These are phyloP conservation scores for Norana najaformis DNA, from an alignment of 2,888 invertebrate genomes.

Conservation along the genomic window DNA sequence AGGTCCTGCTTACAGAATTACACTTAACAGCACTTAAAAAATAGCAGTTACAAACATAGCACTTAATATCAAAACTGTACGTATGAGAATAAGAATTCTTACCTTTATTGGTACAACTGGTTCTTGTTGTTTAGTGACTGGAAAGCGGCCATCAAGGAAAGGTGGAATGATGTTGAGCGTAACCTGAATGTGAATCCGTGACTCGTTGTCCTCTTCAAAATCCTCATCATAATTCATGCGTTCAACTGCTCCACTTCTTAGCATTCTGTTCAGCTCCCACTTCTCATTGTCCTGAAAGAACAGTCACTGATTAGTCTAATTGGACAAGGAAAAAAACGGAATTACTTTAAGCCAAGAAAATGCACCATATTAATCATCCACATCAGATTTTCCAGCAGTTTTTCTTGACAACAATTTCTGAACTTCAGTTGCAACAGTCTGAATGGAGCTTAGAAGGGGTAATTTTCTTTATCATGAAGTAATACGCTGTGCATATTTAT, in stretches of 20 bases:
- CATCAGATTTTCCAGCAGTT: no score
- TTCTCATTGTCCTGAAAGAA: constrained; percentile 81
- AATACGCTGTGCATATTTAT: neutral
- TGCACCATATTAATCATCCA: no score
- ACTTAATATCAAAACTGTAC: no score
- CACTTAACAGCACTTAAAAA: neutral
- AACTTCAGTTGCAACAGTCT: neutral
- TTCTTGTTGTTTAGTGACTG: constrained; percentile 98
- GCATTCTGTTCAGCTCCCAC: constrained; percentile 97
- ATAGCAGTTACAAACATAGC: no score
- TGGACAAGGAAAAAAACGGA: no score
- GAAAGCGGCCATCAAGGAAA: constrained; percentile 95
- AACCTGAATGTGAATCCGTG: constrained; percentile 90
- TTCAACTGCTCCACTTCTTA: constrained; percentile 85
- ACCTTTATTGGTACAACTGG: constrained; percentile 91
- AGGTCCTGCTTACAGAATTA: neutral
- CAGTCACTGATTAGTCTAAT: neutral
- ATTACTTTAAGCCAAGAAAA: no score
- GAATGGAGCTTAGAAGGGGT: neutral
- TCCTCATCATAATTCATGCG: constrained; percentile 76
- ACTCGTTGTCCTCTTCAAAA: constrained; percentile 86
- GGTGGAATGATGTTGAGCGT: constrained; percentile 94
- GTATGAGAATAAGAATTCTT: neutral
- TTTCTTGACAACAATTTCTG: no score
- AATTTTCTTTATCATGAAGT: neutral